Conservation (phyloP, 2,888 invertebrate species). For the Pterostichus niger region DNA sequence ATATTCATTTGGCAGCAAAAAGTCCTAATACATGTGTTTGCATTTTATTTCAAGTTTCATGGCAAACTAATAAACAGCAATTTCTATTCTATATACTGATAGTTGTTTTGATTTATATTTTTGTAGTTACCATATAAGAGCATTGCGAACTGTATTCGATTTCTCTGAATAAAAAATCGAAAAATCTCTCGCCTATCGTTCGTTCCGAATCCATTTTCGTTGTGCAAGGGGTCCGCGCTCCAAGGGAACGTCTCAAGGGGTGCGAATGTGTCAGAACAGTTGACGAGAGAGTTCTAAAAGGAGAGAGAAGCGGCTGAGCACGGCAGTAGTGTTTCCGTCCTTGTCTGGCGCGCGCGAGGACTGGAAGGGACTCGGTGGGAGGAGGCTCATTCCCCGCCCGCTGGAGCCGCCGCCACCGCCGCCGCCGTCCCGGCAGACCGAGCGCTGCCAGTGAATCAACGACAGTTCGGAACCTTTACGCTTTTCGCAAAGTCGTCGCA, state of each 20-base stretch:
- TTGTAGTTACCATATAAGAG: conserved; percentile 5
- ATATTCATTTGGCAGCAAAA: too few relatives aligned
- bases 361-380: conserved; percentile 55
- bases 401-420: conserved; percentile 8
- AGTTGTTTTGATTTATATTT: neutral
- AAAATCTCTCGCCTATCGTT: conserved; percentile 44
- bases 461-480: conserved; percentile 61
- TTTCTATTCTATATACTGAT: too few relatives aligned
- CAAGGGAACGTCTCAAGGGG: conserved; percentile 65
- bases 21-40: too few relatives aligned
- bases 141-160: conserved; percentile 1
- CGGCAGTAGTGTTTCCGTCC: neutral
- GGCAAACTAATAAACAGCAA: too few relatives aligned
- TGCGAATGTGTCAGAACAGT: conserved; percentile 67
- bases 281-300: conserved; percentile 62
- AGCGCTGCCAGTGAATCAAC: conserved; percentile 53
- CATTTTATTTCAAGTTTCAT: too few relatives aligned
- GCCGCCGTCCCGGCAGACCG: conserved; percentile 40
- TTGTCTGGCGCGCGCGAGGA: conserved; percentile 45
- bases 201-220: conserved; percentile 35
- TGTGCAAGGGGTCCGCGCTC: conserved; percentile 39
- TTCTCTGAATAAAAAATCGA: conserved; percentile 35
- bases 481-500: conserved; percentile 59
- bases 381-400: conserved; percentile 63
- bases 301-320: conserved; percentile 1